Percentiles rank a stretch among this genome's conserved stretches.
phyloP scores from a whole-genome alignment of 2,113 vertebrate genomes.

The Spea bombifrons region DNA sequence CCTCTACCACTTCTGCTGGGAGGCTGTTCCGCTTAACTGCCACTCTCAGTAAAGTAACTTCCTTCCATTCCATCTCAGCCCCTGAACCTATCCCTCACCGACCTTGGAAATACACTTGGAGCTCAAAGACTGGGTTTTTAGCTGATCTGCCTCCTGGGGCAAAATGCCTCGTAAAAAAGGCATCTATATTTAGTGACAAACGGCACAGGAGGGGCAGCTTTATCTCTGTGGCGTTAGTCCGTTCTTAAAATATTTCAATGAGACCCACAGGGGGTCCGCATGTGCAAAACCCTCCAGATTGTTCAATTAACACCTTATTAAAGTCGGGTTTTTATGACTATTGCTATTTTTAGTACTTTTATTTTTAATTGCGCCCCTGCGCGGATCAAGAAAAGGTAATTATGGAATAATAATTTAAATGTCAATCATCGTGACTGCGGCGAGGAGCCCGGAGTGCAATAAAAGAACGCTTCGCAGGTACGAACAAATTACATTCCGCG shows the following conservation, averaged over 20 bases:
- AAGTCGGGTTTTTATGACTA: not conserved
- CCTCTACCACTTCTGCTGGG: no score
- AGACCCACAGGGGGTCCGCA: not conserved
- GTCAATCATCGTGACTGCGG: not conserved
- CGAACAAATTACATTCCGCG: not conserved
- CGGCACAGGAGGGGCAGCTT: not conserved
- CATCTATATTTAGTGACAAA: not conserved
- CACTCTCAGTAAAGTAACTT: no score
- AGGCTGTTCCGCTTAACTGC: no score
- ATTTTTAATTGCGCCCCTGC: not conserved
- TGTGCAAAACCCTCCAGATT: not conserved
- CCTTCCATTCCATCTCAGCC: no score
- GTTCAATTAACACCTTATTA: not conserved
- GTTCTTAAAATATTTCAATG: not conserved
- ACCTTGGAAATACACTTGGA: not conserved
- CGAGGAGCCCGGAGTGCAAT: not conserved
- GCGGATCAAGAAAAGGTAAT: not conserved
- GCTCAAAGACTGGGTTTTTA: not conserved
- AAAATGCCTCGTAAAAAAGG: not conserved
- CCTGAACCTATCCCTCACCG: not conserved
- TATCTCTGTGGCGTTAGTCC: not conserved
- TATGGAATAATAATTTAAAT: not conserved
- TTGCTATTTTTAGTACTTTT: not conserved
- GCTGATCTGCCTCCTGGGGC: not conserved
- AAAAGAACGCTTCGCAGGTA: not conserved